These are phyloP conservation scores for Kryptolebias ocellatus DNA, from an alignment of 2,797 vertebrate genomes.

Conservation along the genomic window DNA sequence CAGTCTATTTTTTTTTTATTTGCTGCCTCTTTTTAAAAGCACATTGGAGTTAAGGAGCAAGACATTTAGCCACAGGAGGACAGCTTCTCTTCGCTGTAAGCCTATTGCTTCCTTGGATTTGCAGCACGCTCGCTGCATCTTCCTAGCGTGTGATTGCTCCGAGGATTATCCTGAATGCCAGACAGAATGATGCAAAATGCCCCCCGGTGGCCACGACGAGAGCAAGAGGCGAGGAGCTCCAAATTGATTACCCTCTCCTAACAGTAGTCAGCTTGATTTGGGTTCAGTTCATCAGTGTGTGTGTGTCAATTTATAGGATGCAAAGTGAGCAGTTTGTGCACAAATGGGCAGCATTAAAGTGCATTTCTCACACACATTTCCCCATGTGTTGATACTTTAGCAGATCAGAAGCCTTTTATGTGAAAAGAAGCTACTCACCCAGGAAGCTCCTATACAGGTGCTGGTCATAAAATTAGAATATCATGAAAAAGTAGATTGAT, in stretches of 20 bases:
- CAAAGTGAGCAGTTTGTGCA: constrained; percentile 52
- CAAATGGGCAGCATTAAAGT: constrained; percentile 60
- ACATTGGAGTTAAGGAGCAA: constrained; percentile 64
- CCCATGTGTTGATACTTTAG: constrained; percentile 44
- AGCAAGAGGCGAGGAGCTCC: constrained; percentile 62
- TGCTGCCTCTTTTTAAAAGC: constrained; percentile 38
- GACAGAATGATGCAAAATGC: constrained; percentile 76
- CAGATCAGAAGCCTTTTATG: constrained; percentile 29
- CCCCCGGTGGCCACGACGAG: constrained; percentile 72
- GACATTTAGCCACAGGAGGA: constrained; percentile 76
- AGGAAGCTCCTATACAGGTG: constrained; percentile 19
- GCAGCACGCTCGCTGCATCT: constrained; percentile 64
- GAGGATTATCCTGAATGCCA: constrained; percentile 76
- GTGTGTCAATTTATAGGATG: constrained; percentile 39
- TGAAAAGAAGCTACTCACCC: constrained; percentile 25
- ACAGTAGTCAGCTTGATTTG: constrained; percentile 56
- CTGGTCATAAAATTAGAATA: too few species aligned
- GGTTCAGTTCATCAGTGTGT: constrained; percentile 63
- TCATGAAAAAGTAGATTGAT: too few species aligned
- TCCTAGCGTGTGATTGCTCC: constrained; percentile 77
- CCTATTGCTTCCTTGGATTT: constrained; percentile 74
- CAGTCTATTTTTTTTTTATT: constrained; percentile 55
- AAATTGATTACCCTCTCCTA: constrained; percentile 72
- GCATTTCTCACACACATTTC: constrained; percentile 45
- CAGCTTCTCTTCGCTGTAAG: constrained; percentile 71